phyloP scores from a whole-genome alignment of 1,140 invertebrate species.

The Caenorhabditis briggsae region DNA sequence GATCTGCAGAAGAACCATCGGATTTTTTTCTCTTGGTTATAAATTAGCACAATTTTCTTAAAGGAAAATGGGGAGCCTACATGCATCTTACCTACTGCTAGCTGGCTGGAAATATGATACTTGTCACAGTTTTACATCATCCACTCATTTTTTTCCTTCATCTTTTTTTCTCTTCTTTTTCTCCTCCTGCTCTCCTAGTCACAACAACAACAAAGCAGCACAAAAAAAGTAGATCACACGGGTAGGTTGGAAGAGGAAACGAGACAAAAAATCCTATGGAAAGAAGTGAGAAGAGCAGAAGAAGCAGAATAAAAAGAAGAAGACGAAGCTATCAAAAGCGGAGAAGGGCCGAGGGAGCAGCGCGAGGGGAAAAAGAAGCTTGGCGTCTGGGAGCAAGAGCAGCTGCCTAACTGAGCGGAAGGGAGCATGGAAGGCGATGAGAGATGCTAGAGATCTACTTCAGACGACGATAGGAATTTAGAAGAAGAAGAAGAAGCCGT shows the following conservation, averaged over 20 bases:
- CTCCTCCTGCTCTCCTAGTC: background rate
- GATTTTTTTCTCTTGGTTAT: background rate
- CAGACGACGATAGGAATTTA: slow-evolving; percentile 9
- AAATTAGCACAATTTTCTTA: slow-evolving; percentile 37
- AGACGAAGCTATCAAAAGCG: slow-evolving; percentile 42
- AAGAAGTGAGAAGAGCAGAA: background rate
- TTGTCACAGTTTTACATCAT: slow-evolving; percentile 55
- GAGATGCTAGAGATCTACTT: background rate
- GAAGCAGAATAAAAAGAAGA: background rate
- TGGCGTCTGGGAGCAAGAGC: slow-evolving; percentile 51
- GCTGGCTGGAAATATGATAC: slow-evolving; percentile 35
- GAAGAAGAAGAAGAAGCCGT: slow-evolving; percentile 7
- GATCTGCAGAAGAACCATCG: background rate
- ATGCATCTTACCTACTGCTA: background rate
- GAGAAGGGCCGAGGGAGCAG: background rate
- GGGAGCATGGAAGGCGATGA: slow-evolving; percentile 37
- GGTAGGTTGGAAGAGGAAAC: slow-evolving; percentile 43
- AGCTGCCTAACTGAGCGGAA: slow-evolving; percentile 43
- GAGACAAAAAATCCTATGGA: background rate
- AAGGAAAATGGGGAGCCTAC: background rate
- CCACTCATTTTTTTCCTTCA: background rate
- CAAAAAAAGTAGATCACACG: slow-evolving; percentile 47
- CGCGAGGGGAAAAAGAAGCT: background rate
- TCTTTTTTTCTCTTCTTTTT: background rate
- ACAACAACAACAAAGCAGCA: slow-evolving; percentile 50